These are phyloP conservation scores for Leptura quadrifasciata DNA, from an alignment of 2,888 invertebrate genomes.

Conservation along the genomic window DNA sequence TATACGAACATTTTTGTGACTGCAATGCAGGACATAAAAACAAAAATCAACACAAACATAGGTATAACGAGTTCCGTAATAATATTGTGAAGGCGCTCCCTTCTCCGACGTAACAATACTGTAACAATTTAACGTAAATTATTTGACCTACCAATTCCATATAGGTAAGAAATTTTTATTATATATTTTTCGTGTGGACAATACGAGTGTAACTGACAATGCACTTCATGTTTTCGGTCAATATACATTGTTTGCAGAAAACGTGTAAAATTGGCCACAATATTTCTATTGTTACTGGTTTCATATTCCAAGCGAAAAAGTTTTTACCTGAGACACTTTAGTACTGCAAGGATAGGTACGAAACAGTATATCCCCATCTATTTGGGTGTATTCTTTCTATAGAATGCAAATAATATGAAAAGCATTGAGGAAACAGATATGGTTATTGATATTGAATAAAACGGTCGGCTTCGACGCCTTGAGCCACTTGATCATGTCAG, in stretches of 20 bases:
- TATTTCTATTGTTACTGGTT: slow-evolving; percentile 29
- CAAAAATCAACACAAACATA: too few relatives aligned
- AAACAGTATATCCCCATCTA: slow-evolving; percentile 31
- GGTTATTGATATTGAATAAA: slow-evolving; percentile 59
- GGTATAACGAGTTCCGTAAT: too few relatives aligned
- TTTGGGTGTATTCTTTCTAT: slow-evolving; percentile 32
- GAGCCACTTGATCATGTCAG: slow-evolving; percentile 54
- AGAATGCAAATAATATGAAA: slow-evolving; percentile 39
- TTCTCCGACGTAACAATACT: too few relatives aligned
- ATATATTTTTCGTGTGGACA: slow-evolving; percentile 2
- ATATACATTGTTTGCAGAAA: slow-evolving; percentile 42
- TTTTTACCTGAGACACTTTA: slow-evolving; percentile 36
- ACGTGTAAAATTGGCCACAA: slow-evolving; percentile 46
- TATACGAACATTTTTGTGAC: too few relatives aligned
- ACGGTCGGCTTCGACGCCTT: slow-evolving; percentile 55
- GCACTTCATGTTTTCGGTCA: slow-evolving; percentile 35
- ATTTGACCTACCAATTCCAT: not conserved
- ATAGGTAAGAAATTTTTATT: not conserved
- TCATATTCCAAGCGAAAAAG: slow-evolving; percentile 28
- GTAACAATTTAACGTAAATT: too few relatives aligned
- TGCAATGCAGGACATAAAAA: too few relatives aligned
- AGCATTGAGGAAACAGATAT: slow-evolving; percentile 52
- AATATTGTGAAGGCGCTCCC: too few relatives aligned
- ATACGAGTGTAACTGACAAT: not conserved
- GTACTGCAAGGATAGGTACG: slow-evolving; percentile 15